These are phyloP conservation scores for Propsilocerus akamusi DNA, from an alignment of 1,140 invertebrate genomes.

Conservation along the genomic window DNA sequence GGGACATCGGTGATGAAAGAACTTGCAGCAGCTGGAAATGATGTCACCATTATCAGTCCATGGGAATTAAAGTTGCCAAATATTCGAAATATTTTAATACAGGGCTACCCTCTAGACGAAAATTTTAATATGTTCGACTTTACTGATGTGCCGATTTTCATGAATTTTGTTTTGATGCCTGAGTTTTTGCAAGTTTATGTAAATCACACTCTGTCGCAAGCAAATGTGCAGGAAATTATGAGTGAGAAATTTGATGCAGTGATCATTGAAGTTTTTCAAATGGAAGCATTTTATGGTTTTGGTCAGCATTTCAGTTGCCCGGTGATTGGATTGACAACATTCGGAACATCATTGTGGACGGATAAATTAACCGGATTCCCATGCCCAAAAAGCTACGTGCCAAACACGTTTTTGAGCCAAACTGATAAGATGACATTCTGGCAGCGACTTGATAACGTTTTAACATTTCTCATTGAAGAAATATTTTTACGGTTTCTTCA, in stretches of 20 bases:
- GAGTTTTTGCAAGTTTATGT: not conserved
- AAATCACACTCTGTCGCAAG: not conserved
- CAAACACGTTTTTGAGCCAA: not conserved
- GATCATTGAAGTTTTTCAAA: not conserved
- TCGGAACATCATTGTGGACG: conserved; percentile 14
- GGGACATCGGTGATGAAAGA: conserved; percentile 39
- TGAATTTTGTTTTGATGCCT: not conserved
- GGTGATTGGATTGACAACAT: conserved; percentile 18
- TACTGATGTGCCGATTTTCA: not conserved
- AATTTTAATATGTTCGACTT: not conserved
- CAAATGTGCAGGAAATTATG: not conserved
- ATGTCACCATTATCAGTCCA: conserved; percentile 47
- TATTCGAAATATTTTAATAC: not conserved
- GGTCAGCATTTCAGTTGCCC: conserved; percentile 7
- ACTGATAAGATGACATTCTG: conserved; percentile 18
- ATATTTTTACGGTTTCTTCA: not conserved
- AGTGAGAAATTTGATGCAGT: not conserved
- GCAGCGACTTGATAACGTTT: conserved; percentile 16
- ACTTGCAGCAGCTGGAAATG: conserved; percentile 41
- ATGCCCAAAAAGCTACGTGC: not conserved
- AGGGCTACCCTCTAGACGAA: not conserved
- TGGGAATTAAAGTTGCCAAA: conserved; percentile 27
- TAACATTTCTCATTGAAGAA: conserved; percentile 17
- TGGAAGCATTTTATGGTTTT: not conserved
- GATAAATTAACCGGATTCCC: conserved; percentile 11